Evolutionary conservation across 2,113 vertebrate genomes (phyloP).

Genomic region (Chlorocebus sabaeus): DNA sequence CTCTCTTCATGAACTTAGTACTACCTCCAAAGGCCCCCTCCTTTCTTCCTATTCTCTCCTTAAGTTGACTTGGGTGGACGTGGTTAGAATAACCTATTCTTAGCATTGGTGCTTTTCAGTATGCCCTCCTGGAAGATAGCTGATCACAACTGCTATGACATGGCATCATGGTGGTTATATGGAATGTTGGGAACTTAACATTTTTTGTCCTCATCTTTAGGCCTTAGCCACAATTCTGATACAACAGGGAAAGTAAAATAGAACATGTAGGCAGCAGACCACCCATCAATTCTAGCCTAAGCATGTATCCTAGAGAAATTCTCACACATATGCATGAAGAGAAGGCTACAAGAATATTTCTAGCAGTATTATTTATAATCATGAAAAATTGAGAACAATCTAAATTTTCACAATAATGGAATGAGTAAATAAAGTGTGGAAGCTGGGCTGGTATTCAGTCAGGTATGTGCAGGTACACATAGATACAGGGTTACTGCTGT

Average conservation of each 20-base stretch:
- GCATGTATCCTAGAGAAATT: background rate
- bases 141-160: background rate
- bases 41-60: background rate
- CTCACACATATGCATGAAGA: background rate
- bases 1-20: background rate
- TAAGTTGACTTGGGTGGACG: background rate
- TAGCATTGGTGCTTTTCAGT: background rate
- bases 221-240: constrained; percentile 42
- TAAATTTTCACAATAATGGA: background rate
- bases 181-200: background rate
- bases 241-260: constrained; percentile 37
- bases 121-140: background rate
- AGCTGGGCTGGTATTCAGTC: background rate
- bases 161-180: constrained; percentile 6
- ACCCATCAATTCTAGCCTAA: constrained; percentile 12
- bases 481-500: too few relatives aligned
- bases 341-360: background rate
- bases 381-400: background rate
- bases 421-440: background rate
- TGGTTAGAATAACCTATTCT: background rate
- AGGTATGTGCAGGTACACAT: too few relatives aligned
- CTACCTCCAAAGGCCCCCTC: background rate
- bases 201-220: constrained; percentile 41
- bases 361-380: background rate
- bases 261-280: constrained; percentile 54